These are phyloP conservation scores for Champsocephalus esox DNA, from an alignment of 2,797 vertebrate species.

Conservation along the genomic window DNA sequence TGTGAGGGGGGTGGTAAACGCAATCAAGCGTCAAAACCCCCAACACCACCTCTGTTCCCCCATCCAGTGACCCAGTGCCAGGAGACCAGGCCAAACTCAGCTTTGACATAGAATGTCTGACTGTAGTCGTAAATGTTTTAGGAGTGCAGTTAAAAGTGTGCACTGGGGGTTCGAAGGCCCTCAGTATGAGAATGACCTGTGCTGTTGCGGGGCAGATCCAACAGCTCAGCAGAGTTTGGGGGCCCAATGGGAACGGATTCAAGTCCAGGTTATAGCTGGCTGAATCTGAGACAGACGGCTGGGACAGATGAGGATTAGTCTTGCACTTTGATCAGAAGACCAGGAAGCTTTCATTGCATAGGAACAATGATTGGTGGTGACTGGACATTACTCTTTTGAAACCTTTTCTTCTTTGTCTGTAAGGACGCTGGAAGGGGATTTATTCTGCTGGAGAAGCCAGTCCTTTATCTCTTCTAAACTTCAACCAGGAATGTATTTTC, in stretches of 20 bases:
- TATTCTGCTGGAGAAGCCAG: slow-evolving; percentile 35
- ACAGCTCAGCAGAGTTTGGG: slow-evolving; percentile 65
- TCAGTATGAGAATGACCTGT: slow-evolving; percentile 74
- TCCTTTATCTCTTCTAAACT: slow-evolving; percentile 47
- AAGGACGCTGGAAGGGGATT: slow-evolving; percentile 52
- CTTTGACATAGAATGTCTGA: slow-evolving; percentile 78
- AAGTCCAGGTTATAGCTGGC: slow-evolving; percentile 86
- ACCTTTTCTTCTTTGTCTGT: slow-evolving; percentile 70
- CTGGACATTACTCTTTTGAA: slow-evolving; percentile 83
- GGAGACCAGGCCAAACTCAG: slow-evolving; percentile 66
- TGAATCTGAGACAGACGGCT: slow-evolving; percentile 77
- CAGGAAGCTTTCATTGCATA: slow-evolving; percentile 83
- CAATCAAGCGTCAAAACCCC: slow-evolving; percentile 80
- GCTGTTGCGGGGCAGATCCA: slow-evolving; percentile 62
- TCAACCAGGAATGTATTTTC: slow-evolving; percentile 15
- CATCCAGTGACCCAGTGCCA: slow-evolving; percentile 75
- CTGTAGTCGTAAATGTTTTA: slow-evolving; percentile 85
- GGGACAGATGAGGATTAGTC: slow-evolving; percentile 82
- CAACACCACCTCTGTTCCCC: slow-evolving; percentile 65
- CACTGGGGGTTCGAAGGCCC: slow-evolving; percentile 58
- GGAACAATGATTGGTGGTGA: slow-evolving; percentile 89
- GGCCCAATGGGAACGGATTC: slow-evolving; percentile 83
- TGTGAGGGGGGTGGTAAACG: slow-evolving; percentile 58
- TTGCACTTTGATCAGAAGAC: slow-evolving; percentile 88
- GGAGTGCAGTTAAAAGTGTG: slow-evolving; percentile 78